Conservation (phyloP, 2,797 vertebrate genomes). For the Chelon labrosus region DNA sequence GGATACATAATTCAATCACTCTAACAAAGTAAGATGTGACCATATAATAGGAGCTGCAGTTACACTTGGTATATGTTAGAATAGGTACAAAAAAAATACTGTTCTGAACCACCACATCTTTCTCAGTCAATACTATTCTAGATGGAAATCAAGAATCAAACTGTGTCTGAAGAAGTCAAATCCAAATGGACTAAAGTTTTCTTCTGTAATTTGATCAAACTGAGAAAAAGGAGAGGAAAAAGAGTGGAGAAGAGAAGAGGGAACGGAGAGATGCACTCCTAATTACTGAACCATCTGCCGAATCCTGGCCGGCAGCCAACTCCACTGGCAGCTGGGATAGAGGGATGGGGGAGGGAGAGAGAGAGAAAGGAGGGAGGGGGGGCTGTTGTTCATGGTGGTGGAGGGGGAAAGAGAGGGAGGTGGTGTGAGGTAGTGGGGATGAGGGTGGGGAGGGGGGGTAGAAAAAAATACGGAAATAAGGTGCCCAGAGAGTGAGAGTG, state of each 20-base stretch:
- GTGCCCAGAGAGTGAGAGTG: slow-evolving; percentile 70
- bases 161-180: slow-evolving; percentile 70
- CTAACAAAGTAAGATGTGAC: slow-evolving; percentile 28
- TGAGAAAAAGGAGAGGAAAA: slow-evolving; percentile 76
- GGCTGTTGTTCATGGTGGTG: slow-evolving; percentile 61
- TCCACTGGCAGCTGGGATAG: slow-evolving; percentile 88
- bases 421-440: slow-evolving; percentile 13
- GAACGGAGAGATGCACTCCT: slow-evolving; percentile 87
- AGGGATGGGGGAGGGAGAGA: slow-evolving; percentile 79
- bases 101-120: slow-evolving; percentile 34
- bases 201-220: slow-evolving; percentile 90
- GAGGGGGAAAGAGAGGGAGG: slow-evolving; percentile 37
- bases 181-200: slow-evolving; percentile 79
- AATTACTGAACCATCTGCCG: slow-evolving; percentile 92
- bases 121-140: slow-evolving; percentile 58
- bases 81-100: slow-evolving; percentile 41
- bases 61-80: slow-evolving; percentile 33
- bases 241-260: slow-evolving; percentile 75
- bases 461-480: slow-evolving; percentile 71
- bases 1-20: slow-evolving; percentile 44
- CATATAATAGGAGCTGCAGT: slow-evolving; percentile 45
- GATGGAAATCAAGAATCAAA: slow-evolving; percentile 69
- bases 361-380: slow-evolving; percentile 66
- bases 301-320: slow-evolving; percentile 89
- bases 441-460: slow-evolving; percentile 28